Conservation (phyloP, 2,888 invertebrate genomes). For the Hydroisotoma schaefferi region DNA sequence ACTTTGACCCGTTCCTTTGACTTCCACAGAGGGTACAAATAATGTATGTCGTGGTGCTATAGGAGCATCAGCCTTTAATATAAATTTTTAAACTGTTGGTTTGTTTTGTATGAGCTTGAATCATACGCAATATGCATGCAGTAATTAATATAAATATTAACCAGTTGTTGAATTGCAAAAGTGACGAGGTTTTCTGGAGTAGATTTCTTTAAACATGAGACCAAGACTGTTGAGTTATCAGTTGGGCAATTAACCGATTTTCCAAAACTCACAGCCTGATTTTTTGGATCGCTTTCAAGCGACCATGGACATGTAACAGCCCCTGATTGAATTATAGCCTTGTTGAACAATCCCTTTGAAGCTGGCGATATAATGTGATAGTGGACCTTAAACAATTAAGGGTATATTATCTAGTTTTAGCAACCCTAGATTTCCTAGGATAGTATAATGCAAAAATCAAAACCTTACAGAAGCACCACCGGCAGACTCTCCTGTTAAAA, state of each 20-base stretch:
- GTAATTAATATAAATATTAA: not conserved
- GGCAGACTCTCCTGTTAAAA: slow-evolving; percentile 14
- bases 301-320: slow-evolving; percentile 18
- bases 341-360: slow-evolving; percentile 16
- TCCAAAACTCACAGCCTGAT: slow-evolving; percentile 7
- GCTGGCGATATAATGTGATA: slow-evolving; percentile 21
- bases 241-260: slow-evolving; percentile 12
- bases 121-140: not conserved
- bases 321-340: slow-evolving; percentile 25
- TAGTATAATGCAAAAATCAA: not conserved
- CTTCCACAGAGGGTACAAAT: slow-evolving; percentile 35
- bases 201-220: slow-evolving; percentile 18
- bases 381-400: slow-evolving; percentile 16
- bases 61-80: not conserved
- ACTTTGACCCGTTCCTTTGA: not conserved
- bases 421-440: not conserved
- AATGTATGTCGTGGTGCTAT: not conserved
- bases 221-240: slow-evolving; percentile 6
- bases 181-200: slow-evolving; percentile 15
- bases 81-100: too few species aligned
- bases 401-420: too few species aligned
- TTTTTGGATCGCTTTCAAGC: not conserved
- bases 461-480: slow-evolving; percentile 18
- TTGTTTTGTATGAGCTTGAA: too few species aligned
- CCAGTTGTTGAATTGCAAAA: slow-evolving; percentile 6